phyloP scores from a whole-genome alignment of 2,113 vertebrate genomes.

The Microtus oregoni region DNA sequence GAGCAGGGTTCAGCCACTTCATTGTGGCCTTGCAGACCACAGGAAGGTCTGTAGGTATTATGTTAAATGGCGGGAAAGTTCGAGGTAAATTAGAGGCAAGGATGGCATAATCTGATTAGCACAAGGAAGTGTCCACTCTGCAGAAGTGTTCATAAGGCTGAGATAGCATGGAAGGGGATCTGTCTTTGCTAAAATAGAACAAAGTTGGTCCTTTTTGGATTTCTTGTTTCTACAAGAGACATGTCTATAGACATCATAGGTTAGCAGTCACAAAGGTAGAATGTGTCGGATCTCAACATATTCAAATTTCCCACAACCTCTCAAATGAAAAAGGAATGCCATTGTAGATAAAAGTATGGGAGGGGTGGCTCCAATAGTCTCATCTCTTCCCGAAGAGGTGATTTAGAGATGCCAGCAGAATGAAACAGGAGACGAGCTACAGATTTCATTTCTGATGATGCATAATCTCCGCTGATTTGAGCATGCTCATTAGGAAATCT shows the following conservation, averaged over 20 bases:
- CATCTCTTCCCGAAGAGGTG: slow-evolving; percentile 64
- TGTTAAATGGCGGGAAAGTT: background rate
- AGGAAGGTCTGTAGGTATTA: background rate
- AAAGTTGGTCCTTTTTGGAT: background rate
- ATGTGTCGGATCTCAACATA: background rate
- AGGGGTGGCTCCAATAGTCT: background rate
- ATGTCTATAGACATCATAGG: background rate
- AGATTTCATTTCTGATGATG: slow-evolving; percentile 77
- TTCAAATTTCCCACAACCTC: background rate
- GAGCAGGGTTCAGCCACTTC: background rate
- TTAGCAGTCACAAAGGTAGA: slow-evolving; percentile 16
- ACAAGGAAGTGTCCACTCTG: background rate
- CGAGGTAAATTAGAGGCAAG: background rate
- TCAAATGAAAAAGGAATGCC: background rate
- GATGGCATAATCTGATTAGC: background rate
- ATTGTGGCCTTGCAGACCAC: background rate
- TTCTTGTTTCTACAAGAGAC: slow-evolving; percentile 24
- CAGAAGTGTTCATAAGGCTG: background rate
- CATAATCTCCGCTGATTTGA: slow-evolving; percentile 75
- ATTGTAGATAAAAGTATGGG: background rate
- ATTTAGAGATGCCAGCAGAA: slow-evolving; percentile 51
- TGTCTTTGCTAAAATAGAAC: background rate
- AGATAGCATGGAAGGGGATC: background rate
- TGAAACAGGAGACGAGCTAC: slow-evolving; percentile 56
- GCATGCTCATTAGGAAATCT: slow-evolving; percentile 85